Evolutionary conservation across 2,888 invertebrate species (phyloP), one percentile per base, ranked within the genome.

Genomic region (Xestobium rufovillosum): DNA sequence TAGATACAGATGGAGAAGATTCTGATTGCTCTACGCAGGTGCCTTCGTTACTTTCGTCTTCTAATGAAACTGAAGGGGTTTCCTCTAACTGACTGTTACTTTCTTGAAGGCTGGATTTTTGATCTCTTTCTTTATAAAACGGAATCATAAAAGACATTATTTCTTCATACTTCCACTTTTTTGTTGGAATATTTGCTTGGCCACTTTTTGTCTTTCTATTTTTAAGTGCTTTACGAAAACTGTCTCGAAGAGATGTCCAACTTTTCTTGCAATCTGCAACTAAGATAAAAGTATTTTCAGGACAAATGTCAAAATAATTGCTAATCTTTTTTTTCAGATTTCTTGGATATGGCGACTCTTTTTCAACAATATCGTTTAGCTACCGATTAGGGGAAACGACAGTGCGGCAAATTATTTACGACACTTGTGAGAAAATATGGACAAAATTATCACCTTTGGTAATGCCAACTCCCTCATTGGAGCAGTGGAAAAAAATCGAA

Each of bases 341-440:
- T 35, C 31, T 43, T 33, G 42, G 42, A 8, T 25, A 39, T 38
- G 43, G 39, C 23, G 32, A 42, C 16, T 36, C 39, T 11, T 36
- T 42, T 25, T 34, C 36, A 14, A 31, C 45, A 32, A 34, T 45
- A 6, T 15, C 25, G 2, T 45, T 45, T 30, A 44, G 45, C 31
- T 45, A 43, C 25, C 3, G 41, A 17, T 14, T 43, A 10, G 44
- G 44, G 12, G 41, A 45, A 34, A 42, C 41, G 6, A 45, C 42
- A 16, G 39, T 45, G 8, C 13, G 43, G 19, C 14, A 31, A 10
- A 45, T 45, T 23, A 25, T 45, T 19, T 44, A 41, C 16, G 37
- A 41, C 1, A 42, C 42, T 14, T 45, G 44, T 39, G 19, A 37
- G 31, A 13, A 34, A 34, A 45, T 45, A 27, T 44, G 41, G 43